Percentiles rank a stretch among this genome's conserved stretches.
These are phyloP conservation scores for Tympanoctomys barrerae DNA, from an alignment of 2,797 vertebrate species.

Conservation along the genomic window DNA sequence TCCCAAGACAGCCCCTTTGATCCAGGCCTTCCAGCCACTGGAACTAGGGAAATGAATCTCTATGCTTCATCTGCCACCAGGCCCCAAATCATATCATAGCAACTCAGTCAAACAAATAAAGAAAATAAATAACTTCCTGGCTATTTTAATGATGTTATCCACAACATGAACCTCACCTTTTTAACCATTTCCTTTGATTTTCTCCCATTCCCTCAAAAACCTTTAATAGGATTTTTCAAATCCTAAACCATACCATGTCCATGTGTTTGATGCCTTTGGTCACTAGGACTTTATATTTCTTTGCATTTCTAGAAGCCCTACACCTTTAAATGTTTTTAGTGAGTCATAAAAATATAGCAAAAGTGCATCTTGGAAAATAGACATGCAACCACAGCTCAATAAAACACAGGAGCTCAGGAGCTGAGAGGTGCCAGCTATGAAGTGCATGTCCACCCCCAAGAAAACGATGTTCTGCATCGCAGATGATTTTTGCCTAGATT, in stretches of 20 bases:
- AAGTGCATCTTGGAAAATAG: not conserved
- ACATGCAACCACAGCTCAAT: not conserved
- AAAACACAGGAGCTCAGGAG: not conserved
- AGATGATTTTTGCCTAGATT: not conserved
- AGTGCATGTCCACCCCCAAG: not conserved
- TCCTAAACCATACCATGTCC: not conserved
- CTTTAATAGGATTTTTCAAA: not conserved
- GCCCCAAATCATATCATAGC: not conserved
- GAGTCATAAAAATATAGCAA: not conserved
- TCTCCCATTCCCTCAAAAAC: not conserved
- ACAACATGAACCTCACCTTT: not conserved
- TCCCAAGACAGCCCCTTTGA: not conserved
- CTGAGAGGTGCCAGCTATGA: not conserved
- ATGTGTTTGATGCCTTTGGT: not conserved
- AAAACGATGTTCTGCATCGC: not conserved
- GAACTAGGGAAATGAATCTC: not conserved
- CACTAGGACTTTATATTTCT: not conserved
- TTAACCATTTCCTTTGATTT: not conserved
- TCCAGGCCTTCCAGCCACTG: not conserved
- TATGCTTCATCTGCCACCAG: not conserved
- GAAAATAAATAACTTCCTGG: not conserved
- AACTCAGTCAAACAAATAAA: not conserved
- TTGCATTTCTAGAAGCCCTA: not conserved
- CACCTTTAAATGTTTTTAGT: not conserved
- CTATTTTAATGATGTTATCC: not conserved